Base-by-base conservation (phyloP, 2,797 vertebrate genomes). In the Selene dorsalis region DNA sequence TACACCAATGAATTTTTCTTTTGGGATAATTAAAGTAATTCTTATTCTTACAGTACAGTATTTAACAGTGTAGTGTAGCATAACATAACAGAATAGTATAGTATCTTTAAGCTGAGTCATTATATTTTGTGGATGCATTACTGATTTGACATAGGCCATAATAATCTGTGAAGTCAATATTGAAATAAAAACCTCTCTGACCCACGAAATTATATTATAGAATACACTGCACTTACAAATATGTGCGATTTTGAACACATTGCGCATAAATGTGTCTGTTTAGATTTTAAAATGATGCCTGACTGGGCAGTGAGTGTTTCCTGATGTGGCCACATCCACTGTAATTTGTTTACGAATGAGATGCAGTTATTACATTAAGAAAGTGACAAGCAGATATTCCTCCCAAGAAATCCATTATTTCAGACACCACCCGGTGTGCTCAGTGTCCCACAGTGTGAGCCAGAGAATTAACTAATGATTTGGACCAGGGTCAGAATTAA, bases 391-490 rank as follows among this genome's bases (percentile, higher is more conserved):
- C 45, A 67, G 57, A 69, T 60, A 76, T 78, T 75, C 65, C 43
- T 69, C 55, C 2, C 2, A 62, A 58, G 61, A 47, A 72, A 67
- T 60, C 39, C 17, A 56, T 73, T 61, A 82, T 61, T 68, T 77
- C n/a, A n/a, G 22, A 72, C 45, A 45, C 1, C 2, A 28, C 59
- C 52, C 52, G 16, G 30, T 53, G 48, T 38, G 47, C 69, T 75
- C 64, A 50, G 53, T 11, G 17, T 64, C 73, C 39, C 77, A 76
- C 65, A 66, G 79, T 56, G 1, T 4, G 79, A 48, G 57, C 77
- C 24, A 41, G 41, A 72, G 64, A 71, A 62, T 66, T 12, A 66
- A 83, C 50, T 75, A 59, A 86, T 78, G 80, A 57, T 71, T 73
- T 73, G 53, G 70, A 56, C 39, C 3, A 1, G 59, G 84, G 73